Conservation (phyloP, 2,888 invertebrate genomes). For the Therioaphis trifolii region DNA sequence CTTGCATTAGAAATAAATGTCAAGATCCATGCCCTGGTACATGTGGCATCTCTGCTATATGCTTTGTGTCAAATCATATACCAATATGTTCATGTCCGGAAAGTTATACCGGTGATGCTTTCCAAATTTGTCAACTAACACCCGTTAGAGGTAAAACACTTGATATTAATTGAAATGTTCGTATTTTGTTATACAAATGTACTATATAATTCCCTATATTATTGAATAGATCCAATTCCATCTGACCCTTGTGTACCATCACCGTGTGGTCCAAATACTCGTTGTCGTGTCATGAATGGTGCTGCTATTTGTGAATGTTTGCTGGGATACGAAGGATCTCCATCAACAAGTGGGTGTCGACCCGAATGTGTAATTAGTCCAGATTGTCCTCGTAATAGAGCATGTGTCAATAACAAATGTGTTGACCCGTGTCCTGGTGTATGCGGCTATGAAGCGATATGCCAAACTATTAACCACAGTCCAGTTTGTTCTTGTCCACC, state of each 20-base stretch:
- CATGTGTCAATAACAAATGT: conserved; percentile 84
- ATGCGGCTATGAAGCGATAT: conserved; percentile 82
- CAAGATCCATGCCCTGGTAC: conserved; percentile 81
- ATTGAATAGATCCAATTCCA: conserved; percentile 67
- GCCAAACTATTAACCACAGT: conserved; percentile 84
- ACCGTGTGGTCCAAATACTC: conserved; percentile 83
- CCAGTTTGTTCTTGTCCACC: conserved; percentile 85
- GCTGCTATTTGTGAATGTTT: conserved; percentile 81
- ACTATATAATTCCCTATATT: background rate
- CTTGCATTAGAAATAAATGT: conserved; percentile 80
- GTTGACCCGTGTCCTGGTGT: conserved; percentile 83
- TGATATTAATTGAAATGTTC: background rate
- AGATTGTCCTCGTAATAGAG: conserved; percentile 80
- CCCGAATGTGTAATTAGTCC: conserved; percentile 86
- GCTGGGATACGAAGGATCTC: conserved; percentile 80
- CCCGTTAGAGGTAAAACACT: conserved; percentile 42
- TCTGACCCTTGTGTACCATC: conserved; percentile 72
- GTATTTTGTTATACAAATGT: too few species aligned
- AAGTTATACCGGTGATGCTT: conserved; percentile 76
- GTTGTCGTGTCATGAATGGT: conserved; percentile 74
- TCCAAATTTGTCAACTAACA: conserved; percentile 72
- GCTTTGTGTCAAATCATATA: conserved; percentile 81
- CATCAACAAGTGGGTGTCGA: conserved; percentile 78
- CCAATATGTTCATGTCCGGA: conserved; percentile 81
- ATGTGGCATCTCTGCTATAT: conserved; percentile 80